These are phyloP conservation scores for Acanthurus leucopareius DNA, from an alignment of 2,797 vertebrate species.

Conservation along the genomic window DNA sequence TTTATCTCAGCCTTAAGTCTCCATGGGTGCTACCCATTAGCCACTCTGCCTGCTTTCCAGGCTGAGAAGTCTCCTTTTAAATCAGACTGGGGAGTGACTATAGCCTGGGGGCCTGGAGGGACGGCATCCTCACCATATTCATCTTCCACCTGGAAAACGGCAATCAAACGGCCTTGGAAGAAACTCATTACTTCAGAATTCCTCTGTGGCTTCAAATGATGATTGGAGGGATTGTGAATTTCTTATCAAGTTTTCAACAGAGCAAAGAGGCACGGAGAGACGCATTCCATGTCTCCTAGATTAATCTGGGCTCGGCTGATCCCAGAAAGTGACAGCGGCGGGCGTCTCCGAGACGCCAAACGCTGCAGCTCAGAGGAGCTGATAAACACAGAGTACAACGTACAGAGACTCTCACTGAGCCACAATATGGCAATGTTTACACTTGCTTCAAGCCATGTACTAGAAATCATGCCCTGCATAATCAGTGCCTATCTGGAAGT, in stretches of 20 bases:
- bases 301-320: constrained; percentile 75
- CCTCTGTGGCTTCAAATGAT: constrained; percentile 78
- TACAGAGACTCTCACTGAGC: constrained; percentile 63
- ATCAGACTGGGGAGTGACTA: constrained; percentile 69
- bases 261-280: constrained; percentile 58
- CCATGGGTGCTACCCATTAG: constrained; percentile 73
- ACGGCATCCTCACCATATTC: constrained; percentile 65
- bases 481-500: constrained; percentile 69
- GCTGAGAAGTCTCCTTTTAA: constrained; percentile 75
- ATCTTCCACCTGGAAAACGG: constrained; percentile 77
- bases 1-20: constrained; percentile 67
- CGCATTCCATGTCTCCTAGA: constrained; percentile 65
- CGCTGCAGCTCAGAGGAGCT: constrained; percentile 51
- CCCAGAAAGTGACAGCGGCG: constrained; percentile 58
- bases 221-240: constrained; percentile 75
- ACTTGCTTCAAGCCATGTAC: constrained; percentile 76
- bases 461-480: constrained; percentile 67
- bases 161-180: constrained; percentile 75
- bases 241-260: constrained; percentile 76
- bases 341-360: constrained; percentile 44
- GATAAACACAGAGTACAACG: constrained; percentile 62
- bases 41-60: constrained; percentile 63
- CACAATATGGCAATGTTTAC: constrained; percentile 82
- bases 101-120: constrained; percentile 71
- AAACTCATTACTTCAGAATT: constrained; percentile 80